Evolutionary conservation across 2,113 vertebrate species (phyloP).

Genomic region (Choloepus hoffmanni): DNA sequence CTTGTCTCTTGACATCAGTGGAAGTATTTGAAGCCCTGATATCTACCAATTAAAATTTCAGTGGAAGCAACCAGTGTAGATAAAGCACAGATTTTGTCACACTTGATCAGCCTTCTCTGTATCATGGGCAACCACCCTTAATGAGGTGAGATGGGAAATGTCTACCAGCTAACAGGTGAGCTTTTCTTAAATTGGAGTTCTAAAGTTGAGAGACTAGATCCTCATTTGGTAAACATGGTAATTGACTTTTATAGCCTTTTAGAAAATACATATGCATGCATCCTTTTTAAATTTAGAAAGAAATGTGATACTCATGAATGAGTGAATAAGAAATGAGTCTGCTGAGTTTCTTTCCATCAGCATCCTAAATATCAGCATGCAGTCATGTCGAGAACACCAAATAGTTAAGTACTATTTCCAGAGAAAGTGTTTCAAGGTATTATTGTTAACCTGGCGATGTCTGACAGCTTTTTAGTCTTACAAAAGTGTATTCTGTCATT

Average conservation of each 20-base stretch:
- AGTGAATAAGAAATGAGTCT: constrained; percentile 52
- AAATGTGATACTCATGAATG: constrained; percentile 62
- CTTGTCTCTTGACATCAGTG: constrained; percentile 37
- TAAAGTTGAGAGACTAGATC: constrained; percentile 51
- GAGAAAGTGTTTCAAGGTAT: constrained; percentile 20
- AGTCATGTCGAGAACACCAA: background rate
- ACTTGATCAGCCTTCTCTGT: background rate
- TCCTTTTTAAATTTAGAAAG: constrained; percentile 65
- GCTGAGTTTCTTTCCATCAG: constrained; percentile 16
- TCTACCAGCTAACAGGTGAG: background rate
- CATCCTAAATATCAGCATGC: constrained; percentile 18
- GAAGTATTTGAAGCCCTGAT: constrained; percentile 42
- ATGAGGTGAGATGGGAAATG: background rate
- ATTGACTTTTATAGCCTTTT: constrained; percentile 65
- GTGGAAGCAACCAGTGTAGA: background rate
- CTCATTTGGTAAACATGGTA: constrained; percentile 39
- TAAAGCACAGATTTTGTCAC: background rate
- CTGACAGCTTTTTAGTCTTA: background rate
- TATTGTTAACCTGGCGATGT: background rate
- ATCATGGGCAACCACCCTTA: background rate
- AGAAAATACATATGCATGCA: constrained; percentile 47
- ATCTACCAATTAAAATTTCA: constrained; percentile 56
- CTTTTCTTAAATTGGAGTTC: background rate
- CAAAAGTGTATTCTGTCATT: background rate
- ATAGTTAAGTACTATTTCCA: constrained; percentile 49